Evolutionary conservation across 2,888 invertebrate species (phyloP).

Genomic region (Andrena haemorrhoa): DNA sequence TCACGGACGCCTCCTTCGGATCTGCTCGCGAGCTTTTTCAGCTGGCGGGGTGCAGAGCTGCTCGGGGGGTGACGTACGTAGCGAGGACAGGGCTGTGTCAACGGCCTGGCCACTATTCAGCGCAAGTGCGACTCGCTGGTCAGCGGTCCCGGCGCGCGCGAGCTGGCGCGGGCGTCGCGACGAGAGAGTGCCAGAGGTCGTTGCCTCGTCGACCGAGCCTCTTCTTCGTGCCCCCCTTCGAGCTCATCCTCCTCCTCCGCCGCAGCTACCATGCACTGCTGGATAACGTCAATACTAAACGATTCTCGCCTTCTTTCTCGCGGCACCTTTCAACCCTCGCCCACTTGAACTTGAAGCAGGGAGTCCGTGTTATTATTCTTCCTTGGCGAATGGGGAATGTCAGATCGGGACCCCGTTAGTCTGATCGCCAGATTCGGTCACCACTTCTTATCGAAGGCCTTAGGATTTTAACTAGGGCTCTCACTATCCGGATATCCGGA

Average conservation of each 20-base stretch:
- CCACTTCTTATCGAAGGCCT: too few relatives aligned
- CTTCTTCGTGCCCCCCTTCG: conserved; percentile 49
- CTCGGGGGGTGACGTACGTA: conserved; percentile 13
- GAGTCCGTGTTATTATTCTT: neutral
- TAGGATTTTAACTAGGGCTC: too few relatives aligned
- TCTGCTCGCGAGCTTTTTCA: conserved; percentile 41
- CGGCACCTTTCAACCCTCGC: conserved; percentile 15
- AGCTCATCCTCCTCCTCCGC: neutral
- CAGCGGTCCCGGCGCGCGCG: conserved; percentile 38
- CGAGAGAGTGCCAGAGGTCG: conserved; percentile 79
- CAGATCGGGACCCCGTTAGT: too few relatives aligned
- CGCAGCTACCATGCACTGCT: neutral
- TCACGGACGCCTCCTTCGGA: conserved; percentile 56
- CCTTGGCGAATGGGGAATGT: neutral
- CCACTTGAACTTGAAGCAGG: conserved; percentile 22
- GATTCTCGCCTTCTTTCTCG: conserved; percentile 32
- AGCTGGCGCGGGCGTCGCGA: conserved; percentile 75
- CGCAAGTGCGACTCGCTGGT: conserved; percentile 78
- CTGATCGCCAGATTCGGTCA: too few relatives aligned
- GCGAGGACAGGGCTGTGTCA: conserved; percentile 76
- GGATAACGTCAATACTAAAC: conserved; percentile 23
- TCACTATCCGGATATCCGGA: too few relatives aligned
- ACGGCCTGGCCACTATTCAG: conserved; percentile 83
- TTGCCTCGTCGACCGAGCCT: conserved; percentile 78
- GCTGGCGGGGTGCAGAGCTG: conserved; percentile 30